Evolutionary conservation across 2,797 vertebrate genomes (phyloP).

Genomic region (Lepilemur ruficaudatus): DNA sequence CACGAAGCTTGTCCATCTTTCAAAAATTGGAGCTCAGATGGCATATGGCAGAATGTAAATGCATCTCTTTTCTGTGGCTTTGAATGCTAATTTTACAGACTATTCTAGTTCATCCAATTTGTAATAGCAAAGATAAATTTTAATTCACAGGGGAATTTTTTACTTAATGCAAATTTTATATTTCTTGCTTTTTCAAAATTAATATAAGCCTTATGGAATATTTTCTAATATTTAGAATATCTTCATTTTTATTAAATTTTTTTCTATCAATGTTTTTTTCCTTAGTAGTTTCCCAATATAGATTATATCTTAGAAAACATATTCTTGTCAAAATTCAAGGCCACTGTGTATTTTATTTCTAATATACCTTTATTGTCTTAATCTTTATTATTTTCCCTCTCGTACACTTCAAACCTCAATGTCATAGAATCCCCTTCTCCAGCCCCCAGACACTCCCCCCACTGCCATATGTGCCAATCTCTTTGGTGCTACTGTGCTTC

Average conservation of each 20-base stretch:
- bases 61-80: slow-evolving; percentile 15
- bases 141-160: not conserved
- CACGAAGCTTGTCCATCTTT: slow-evolving; percentile 54
- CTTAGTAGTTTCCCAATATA: not conserved
- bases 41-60: slow-evolving; percentile 58
- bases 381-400: not conserved
- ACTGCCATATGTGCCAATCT: not conserved
- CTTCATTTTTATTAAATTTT: not conserved
- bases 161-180: not conserved
- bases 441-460: not conserved
- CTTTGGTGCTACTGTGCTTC: not conserved
- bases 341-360: not conserved
- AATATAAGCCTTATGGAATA: not conserved
- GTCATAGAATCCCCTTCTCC: not conserved
- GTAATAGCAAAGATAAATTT: slow-evolving; percentile 47
- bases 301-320: not conserved
- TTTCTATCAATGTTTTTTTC: not conserved
- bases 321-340: not conserved
- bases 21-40: slow-evolving; percentile 53
- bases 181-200: slow-evolving; percentile 16
- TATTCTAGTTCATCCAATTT: slow-evolving; percentile 55
- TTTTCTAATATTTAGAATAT: not conserved
- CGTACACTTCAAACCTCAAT: not conserved
- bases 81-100: slow-evolving; percentile 63
- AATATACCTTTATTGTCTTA: not conserved